Evolutionary conservation across 2,888 invertebrate genomes (phyloP).

Genomic region (Melanostoma scalare): DNA sequence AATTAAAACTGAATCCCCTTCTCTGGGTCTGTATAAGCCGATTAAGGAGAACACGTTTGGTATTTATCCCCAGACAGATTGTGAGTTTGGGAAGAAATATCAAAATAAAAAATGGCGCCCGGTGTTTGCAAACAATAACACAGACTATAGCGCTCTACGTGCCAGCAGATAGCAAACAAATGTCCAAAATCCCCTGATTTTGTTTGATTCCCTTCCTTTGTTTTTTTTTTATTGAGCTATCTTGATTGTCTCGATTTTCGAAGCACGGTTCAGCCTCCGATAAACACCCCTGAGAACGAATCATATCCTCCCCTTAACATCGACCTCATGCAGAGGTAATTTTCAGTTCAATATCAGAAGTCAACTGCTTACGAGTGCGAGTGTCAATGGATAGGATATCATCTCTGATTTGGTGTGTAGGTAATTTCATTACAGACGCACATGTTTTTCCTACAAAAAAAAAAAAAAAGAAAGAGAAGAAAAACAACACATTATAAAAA

Average conservation of each 20-base stretch:
- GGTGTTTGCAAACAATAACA: slow-evolving; percentile 67
- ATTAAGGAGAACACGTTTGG: slow-evolving; percentile 53
- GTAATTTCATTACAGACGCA: slow-evolving; percentile 47
- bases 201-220: slow-evolving; percentile 7
- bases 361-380: slow-evolving; percentile 59
- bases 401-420: not conserved
- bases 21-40: slow-evolving; percentile 49
- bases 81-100: not conserved
- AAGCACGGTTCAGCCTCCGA: slow-evolving; percentile 45
- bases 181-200: slow-evolving; percentile 28
- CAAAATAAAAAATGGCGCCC: slow-evolving; percentile 50
- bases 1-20: slow-evolving; percentile 61
- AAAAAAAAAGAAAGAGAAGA: no score
- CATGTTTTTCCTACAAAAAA: slow-evolving; percentile 34
- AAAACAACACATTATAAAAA: slow-evolving; percentile 59
- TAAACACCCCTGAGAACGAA: slow-evolving; percentile 63
- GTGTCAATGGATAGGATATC: slow-evolving; percentile 55
- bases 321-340: slow-evolving; percentile 72
- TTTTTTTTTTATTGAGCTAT: slow-evolving; percentile 59
- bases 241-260: slow-evolving; percentile 45
- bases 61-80: slow-evolving; percentile 10
- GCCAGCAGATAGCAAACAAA: slow-evolving; percentile 47
- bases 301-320: slow-evolving; percentile 45
- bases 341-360: slow-evolving; percentile 63
- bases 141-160: slow-evolving; percentile 34